A percentile compares a stretch with the other conserved stretches of the same genome.
Evolutionary conservation across 1,140 invertebrate genomes (phyloP).

Genomic region (Ceratina japonica): DNA sequence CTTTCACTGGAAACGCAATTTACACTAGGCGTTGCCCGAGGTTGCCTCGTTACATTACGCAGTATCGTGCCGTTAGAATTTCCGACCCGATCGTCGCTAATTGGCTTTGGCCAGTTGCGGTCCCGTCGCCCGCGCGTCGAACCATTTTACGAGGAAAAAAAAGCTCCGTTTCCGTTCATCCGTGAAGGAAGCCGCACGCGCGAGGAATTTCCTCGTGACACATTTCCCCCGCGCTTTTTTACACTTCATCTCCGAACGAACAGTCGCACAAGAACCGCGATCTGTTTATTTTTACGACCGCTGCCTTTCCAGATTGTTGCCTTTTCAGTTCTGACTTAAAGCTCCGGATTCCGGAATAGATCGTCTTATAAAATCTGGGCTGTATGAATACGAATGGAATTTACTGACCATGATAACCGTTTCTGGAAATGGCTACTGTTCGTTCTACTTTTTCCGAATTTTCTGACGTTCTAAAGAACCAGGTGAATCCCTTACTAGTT

Average conservation of each 20-base stretch:
- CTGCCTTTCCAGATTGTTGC: not conserved
- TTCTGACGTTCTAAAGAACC: no score
- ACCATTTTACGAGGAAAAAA: conserved; percentile 30
- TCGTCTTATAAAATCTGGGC: not conserved
- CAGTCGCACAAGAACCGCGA: not conserved
- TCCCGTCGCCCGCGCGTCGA: conserved; percentile 18
- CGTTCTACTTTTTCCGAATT: not conserved
- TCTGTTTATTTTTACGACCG: not conserved
- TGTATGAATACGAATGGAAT: not conserved
- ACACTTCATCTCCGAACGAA: not conserved
- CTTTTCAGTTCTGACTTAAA: not conserved
- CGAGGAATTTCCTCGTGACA: conserved; percentile 5
- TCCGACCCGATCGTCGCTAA: conserved; percentile 56
- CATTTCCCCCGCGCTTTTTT: not conserved
- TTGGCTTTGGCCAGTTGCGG: conserved; percentile 42
- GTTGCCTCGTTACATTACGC: conserved; percentile 60
- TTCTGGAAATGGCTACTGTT: not conserved
- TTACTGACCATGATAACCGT: not conserved
- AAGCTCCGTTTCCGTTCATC: conserved; percentile 33
- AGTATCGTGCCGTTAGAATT: conserved; percentile 55
- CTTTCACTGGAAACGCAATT: conserved; percentile 75
- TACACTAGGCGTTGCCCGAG: conserved; percentile 69
- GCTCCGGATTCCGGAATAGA: not conserved
- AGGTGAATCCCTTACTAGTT: not conserved
- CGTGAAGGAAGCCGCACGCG: not conserved